Base-by-base conservation (phyloP, 2,888 invertebrate species). In the Drosophila hawaiiensis region DNA sequence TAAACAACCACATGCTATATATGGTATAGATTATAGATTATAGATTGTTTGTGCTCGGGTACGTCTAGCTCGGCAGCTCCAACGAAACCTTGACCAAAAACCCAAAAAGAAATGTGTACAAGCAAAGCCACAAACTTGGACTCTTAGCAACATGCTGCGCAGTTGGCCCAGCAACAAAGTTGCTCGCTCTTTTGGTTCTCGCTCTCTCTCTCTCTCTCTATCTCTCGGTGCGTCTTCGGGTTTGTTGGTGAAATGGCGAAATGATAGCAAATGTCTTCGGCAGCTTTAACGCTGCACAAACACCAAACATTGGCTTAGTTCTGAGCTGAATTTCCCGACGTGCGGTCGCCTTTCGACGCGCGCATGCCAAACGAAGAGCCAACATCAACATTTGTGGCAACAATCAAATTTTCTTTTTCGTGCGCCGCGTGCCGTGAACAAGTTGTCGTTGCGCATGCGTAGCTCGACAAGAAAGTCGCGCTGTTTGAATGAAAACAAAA, bases 251-350 rank as follows among this genome's bases (percentile, higher is more conserved):
- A 83, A 78, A 82, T 79, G 82, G 78, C 88, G 68, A 73, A 82
- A 81, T 73, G 80, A 81, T 66, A 81, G 74, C 71, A 53, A 74
- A 59, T 60, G 54, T 77, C 83, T 86, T 84, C 67, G 68, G 66
- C 59, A 74, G 80, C 83, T 82, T 81, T 64, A 73, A 69, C 78
- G 69, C 72, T 60, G 77, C 78, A 65, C 73, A 63, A 64, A 76
- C 84, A 82, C 84, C 76, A 85, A 75, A 79, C 83, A 68, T 80
- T 82, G 83, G 76, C 90, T 93, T 92, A 92, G 92, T 92, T 93
- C 92, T 92, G 92, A 91, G 84, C 81, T 89, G 90, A 90, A 81
- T 91, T 92, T 92, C 84, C 84, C 83, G 84, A 86, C 77, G 92
- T 84, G 90, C 91, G 92, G 92, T 91, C 76, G 82, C 74, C 79